Percentiles rank a stretch among this genome's conserved stretches.
phyloP scores from a whole-genome alignment of 2,797 vertebrate genomes.

The Acanthornis magna region DNA sequence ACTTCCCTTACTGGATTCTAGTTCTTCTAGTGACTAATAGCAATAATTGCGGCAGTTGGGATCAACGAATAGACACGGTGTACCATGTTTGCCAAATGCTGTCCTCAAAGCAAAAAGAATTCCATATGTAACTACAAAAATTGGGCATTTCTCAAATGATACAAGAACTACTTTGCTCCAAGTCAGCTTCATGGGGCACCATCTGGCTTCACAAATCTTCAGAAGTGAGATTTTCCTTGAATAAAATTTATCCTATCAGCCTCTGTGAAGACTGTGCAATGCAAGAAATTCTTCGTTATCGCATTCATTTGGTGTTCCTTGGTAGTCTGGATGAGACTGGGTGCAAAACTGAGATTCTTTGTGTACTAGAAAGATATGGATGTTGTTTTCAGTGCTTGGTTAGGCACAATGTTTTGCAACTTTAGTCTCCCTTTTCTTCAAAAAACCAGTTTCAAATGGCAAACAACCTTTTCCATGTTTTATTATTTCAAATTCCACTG shows the following conservation, averaged over 20 bases:
- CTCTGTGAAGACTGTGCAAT: background rate
- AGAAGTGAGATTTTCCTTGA: slow-evolving; percentile 30
- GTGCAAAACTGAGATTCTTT: background rate
- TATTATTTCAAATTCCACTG: background rate
- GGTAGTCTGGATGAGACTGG: background rate
- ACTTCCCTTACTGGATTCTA: background rate
- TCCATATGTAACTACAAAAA: slow-evolving; percentile 24
- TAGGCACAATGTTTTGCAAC: background rate
- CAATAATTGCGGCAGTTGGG: background rate
- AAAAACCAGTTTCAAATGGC: background rate
- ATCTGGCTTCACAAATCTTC: slow-evolving; percentile 40
- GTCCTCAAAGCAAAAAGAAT: background rate
- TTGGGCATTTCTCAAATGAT: background rate
- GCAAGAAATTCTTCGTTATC: background rate
- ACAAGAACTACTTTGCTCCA: background rate
- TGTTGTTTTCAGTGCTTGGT: background rate
- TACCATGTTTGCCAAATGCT: background rate
- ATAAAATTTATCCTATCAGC: background rate
- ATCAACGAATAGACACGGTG: rapidly evolving
- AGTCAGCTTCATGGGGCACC: slow-evolving; percentile 11
- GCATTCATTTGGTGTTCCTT: background rate
- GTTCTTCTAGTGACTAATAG: background rate
- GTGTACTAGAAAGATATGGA: background rate
- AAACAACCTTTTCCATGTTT: background rate
- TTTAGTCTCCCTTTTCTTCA: background rate